A percentile compares a stretch with the other conserved stretches of the same genome.
Conservation (phyloP, 2,888 invertebrate genomes). For the Amblyteles armatorius region DNA sequence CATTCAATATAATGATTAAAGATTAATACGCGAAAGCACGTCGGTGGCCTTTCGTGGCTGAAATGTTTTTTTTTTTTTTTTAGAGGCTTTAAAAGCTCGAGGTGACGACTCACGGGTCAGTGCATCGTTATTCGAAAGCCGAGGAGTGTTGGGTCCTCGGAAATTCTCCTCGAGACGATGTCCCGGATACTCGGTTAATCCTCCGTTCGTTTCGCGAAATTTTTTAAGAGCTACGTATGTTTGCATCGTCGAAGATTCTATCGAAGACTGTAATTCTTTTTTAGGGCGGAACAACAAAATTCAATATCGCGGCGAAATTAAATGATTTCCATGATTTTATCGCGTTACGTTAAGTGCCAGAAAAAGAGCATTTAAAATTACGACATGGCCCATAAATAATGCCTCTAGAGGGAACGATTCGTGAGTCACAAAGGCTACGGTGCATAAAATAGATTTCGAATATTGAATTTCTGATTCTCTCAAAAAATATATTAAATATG, state of each 20-base stretch:
- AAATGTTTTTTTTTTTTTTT: conserved; percentile 4
- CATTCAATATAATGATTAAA: conserved; percentile 28
- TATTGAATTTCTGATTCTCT: background rate
- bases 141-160: conserved; percentile 2
- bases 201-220: conserved; percentile 35
- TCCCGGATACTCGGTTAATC: background rate
- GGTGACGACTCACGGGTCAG: background rate
- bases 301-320: background rate
- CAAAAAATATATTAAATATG: background rate
- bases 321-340: background rate
- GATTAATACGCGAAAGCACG: conserved; percentile 6
- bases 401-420: background rate
- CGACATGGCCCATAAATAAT: background rate
- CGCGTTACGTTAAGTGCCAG: background rate
- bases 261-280: background rate
- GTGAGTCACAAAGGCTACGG: background rate
- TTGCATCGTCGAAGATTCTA: background rate
- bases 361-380: background rate
- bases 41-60: background rate
- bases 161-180: conserved; percentile 18
- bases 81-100: background rate
- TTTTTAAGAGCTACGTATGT: background rate
- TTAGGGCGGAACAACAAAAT: background rate
- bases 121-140: conserved; percentile 12
- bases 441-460: background rate